Evolutionary conservation across 1,140 invertebrate species (phyloP), one percentile per base, ranked within the genome.

Genomic region (Drosophila pandora): DNA sequence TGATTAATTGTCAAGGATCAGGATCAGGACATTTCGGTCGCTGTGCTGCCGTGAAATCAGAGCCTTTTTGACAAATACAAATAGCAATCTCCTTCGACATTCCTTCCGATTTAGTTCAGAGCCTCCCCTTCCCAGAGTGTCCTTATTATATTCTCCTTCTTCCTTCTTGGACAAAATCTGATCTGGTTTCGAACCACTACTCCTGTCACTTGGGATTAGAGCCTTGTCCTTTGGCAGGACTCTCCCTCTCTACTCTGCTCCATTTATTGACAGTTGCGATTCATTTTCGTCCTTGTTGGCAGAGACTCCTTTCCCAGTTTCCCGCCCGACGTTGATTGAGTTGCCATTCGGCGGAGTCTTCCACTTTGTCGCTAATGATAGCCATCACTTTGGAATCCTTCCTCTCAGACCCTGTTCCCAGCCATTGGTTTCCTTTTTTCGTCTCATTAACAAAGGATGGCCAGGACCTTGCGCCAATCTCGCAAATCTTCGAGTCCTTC

Each of bases 241-340:
- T 34, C 12, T 49, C 17, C 47, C 22, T 21, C 17, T 58, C 34
- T 37, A 10, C 34, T 10, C 13, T 47, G 81, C 81, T 82, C 81
- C 81, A 85, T 78, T 85, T 85, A 87, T 85, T 85, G 81, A 85
- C 81, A 85, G 81, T 85, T 65, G 77, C 81, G 59, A 85, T 80
- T 80, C 61, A 56, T 48, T 75, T 21, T 47, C 43, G 13, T 43
- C 17, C 17, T 43, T 43, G 13, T 43, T 43, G n/a, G 13, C 13
- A 22, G 7, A 1, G 4, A 9, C 5, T 17, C 2, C 49, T 21
- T 30, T 41, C 43, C 57, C 34, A 10, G 34, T 10, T 32, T 48
- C 1, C 41, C 39, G 52, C n/a, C 55, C 70, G 81, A 87, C 82
- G 53, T 80, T 85, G 82, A 85, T 85, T 85, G 82, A 87, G 65